These are phyloP conservation scores for Paratrypauchen microcephalus DNA, from an alignment of 2,797 vertebrate species.

Conservation along the genomic window DNA sequence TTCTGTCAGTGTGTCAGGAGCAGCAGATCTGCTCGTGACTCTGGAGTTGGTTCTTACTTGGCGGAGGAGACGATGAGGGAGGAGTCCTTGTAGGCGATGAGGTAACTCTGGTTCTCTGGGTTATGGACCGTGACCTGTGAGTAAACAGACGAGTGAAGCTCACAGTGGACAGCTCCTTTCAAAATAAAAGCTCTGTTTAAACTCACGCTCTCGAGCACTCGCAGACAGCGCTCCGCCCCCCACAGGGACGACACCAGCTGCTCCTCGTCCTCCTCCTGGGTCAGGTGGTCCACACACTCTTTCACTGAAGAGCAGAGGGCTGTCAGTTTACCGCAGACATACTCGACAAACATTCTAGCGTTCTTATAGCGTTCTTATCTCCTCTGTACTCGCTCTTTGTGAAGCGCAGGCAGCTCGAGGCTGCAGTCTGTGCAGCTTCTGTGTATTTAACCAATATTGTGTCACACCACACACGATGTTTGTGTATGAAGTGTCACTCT, in stretches of 20 bases:
- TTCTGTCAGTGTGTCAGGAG: background rate
- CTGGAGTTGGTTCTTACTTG: slow-evolving; percentile 81
- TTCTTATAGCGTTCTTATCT: too few species aligned
- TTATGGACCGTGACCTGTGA: slow-evolving; percentile 93
- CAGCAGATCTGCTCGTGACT: background rate
- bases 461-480: too few species aligned
- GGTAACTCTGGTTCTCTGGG: slow-evolving; percentile 95
- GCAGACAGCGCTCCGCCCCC: slow-evolving; percentile 96
- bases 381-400: too few species aligned
- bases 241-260: slow-evolving; percentile 92
- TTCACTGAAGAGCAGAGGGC: slow-evolving; percentile 82
- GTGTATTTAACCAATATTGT: too few species aligned
- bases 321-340: too few species aligned
- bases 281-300: slow-evolving; percentile 92
- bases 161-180: background rate
- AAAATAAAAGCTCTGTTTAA: slow-evolving; percentile 46
- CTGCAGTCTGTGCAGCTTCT: too few species aligned
- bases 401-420: too few species aligned
- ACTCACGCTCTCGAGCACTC: slow-evolving; percentile 93
- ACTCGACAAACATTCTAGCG: too few species aligned
- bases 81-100: slow-evolving; percentile 98
- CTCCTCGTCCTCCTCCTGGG: slow-evolving; percentile 88
- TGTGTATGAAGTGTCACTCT: too few species aligned
- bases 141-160: background rate
- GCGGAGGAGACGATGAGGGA: slow-evolving; percentile 94